phyloP scores from a whole-genome alignment of 2,113 vertebrate genomes.

The Indri indri region DNA sequence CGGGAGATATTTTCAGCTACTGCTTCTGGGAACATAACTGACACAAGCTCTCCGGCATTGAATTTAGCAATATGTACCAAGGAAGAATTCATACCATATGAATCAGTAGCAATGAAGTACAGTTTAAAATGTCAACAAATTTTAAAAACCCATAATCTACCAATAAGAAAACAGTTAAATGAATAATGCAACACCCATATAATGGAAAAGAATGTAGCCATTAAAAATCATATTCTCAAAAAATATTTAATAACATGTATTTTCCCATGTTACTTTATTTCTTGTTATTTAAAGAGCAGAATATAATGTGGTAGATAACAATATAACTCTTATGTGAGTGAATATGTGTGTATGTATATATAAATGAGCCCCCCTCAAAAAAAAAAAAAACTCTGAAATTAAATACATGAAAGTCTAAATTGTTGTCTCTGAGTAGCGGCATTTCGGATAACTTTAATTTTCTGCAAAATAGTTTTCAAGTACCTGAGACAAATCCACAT shows the following conservation, averaged over 20 bases:
- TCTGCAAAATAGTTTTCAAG: not conserved
- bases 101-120: not conserved
- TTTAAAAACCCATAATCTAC: not conserved
- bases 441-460: not conserved
- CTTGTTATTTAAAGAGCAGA: not conserved
- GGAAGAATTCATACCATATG: not conserved
- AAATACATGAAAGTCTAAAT: not conserved
- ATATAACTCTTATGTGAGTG: not conserved
- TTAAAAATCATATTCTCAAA: not conserved
- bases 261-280: not conserved
- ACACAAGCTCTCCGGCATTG: not conserved
- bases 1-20: not conserved
- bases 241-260: not conserved
- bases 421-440: not conserved
- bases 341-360: not conserved
- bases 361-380: not conserved
- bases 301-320: not conserved
- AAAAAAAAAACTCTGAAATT: not conserved
- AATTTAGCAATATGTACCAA: constrained; percentile 19
- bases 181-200: not conserved
- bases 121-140: not conserved
- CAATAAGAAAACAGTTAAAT: not conserved
- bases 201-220: not conserved
- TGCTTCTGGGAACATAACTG: not conserved
- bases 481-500: not conserved